A percentile compares a stretch with the other conserved stretches of the same genome.
Evolutionary conservation across 2,797 vertebrate species (phyloP).

Genomic region (Zalophus californianus): DNA sequence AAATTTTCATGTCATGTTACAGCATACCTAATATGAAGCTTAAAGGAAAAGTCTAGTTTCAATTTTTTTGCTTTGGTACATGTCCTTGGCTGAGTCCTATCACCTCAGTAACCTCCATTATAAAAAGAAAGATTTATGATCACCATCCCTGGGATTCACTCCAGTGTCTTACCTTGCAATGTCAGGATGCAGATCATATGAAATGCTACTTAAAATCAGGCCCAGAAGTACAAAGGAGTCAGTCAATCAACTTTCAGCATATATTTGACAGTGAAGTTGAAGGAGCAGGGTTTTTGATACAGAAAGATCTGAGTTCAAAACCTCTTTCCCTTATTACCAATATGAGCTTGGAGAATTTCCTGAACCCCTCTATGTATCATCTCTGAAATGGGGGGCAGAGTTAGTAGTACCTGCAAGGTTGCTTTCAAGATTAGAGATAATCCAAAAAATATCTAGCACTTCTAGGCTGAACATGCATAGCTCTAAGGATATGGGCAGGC

Average conservation of each 20-base stretch:
- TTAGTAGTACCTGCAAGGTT: background rate
- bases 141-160: background rate
- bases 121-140: background rate
- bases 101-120: background rate
- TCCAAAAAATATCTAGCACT: background rate
- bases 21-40: background rate
- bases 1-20: background rate
- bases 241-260: background rate
- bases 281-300: background rate
- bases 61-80: background rate
- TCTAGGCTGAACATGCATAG: background rate
- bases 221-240: background rate
- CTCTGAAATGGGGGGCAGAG: background rate
- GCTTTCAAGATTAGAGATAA: background rate
- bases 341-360: background rate
- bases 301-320: conserved; percentile 23
- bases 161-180: background rate
- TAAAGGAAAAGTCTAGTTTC: background rate
- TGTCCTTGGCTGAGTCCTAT: background rate
- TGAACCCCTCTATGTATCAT: background rate
- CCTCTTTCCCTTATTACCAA: background rate
- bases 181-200: background rate
- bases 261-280: background rate
- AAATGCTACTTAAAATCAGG: background rate
- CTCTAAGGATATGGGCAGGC: background rate